Conservation (phyloP, 2,888 invertebrate genomes). For the Zygothrica quintamaculata region DNA sequence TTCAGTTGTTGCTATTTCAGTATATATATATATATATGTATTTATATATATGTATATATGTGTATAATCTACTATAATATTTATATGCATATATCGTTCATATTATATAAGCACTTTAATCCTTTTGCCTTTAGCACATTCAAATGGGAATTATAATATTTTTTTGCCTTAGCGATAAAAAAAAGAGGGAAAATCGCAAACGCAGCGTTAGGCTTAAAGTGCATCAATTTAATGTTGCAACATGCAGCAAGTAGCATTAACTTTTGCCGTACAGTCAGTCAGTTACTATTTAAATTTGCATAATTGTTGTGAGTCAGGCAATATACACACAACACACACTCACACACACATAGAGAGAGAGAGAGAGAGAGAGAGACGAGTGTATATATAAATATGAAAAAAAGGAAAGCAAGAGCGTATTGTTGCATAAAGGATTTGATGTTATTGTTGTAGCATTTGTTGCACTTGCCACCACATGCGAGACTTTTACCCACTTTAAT, state of each 20-base stretch:
- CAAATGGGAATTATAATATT: conserved; percentile 18
- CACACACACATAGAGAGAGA: conserved; percentile 13
- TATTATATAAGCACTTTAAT: too few species aligned
- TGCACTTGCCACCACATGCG: not conserved
- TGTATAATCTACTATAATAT: too few species aligned
- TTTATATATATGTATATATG: too few species aligned
- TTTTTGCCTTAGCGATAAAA: conserved; percentile 12
- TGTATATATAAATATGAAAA: not conserved
- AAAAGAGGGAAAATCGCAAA: not conserved
- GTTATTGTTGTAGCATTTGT: conserved; percentile 28
- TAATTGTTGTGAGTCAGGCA: conserved; percentile 63
- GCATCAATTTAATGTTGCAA: conserved; percentile 75
- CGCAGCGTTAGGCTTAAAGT: conserved; percentile 61
- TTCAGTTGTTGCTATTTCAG: too few species aligned
- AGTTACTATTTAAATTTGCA: conserved; percentile 62
- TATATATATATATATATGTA: too few species aligned
- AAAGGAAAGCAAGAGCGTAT: not conserved
- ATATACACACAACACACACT: too few species aligned
- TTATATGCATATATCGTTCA: too few species aligned
- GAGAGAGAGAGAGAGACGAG: conserved; percentile 1
- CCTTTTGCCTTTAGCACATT: not conserved
- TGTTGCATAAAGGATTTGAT: conserved; percentile 22
- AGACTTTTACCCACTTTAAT: conserved; percentile 37
- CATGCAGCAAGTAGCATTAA: conserved; percentile 69
- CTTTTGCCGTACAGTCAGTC: conserved; percentile 50